These are phyloP conservation scores for Vultur gryphus DNA, from an alignment of 2,797 vertebrate species.

Conservation along the genomic window DNA sequence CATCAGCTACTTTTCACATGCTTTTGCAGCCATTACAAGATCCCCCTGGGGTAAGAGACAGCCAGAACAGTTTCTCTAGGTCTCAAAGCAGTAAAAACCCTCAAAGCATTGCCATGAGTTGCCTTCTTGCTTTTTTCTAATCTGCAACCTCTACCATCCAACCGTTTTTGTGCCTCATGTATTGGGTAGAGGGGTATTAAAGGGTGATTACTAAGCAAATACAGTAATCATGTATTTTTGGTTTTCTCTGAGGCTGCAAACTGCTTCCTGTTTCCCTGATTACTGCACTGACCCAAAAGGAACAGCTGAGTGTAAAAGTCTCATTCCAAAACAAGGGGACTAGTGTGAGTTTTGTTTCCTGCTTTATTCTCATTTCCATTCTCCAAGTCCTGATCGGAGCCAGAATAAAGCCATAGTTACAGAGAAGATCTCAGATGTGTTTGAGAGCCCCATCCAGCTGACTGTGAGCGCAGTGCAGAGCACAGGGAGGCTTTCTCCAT, in stretches of 20 bases:
- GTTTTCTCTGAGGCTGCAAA: not conserved
- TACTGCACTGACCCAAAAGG: not conserved
- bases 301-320: not conserved
- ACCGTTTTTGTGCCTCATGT: not conserved
- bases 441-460: not conserved
- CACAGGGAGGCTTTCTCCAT: not conserved
- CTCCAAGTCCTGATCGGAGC: not conserved
- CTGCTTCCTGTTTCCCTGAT: not conserved
- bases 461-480: not conserved
- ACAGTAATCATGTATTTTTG: not conserved
- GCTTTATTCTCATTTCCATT: not conserved
- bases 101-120: not conserved
- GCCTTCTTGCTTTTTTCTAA: not conserved
- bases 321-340: not conserved
- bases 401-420: not conserved
- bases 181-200: not conserved
- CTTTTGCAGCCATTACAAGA: not conserved
- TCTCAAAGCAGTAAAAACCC: not conserved
- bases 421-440: not conserved
- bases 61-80: not conserved
- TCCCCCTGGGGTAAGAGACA: not conserved
- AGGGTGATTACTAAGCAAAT: not conserved
- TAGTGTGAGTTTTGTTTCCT: not conserved
- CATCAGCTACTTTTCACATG: not conserved
- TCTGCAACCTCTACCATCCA: not conserved